Evolutionary conservation across 2,888 invertebrate genomes (phyloP), one percentile per base, ranked within the genome.

Genomic region (Cephonodes hylas): DNA sequence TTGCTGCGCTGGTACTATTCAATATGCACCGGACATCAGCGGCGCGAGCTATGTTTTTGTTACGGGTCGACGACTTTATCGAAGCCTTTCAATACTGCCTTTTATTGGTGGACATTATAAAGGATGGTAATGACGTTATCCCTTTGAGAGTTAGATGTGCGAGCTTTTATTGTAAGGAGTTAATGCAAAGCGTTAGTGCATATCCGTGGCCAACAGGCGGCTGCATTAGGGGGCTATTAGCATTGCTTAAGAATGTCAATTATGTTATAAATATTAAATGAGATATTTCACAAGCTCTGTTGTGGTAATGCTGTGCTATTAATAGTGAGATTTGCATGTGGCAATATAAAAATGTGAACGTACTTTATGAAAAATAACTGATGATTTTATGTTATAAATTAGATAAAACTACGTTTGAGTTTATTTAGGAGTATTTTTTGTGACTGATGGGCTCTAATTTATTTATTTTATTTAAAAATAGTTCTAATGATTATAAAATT

Each of bases 1-100:
- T 85, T 80, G 75, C 83, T 77, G 83, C 81, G 75, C 75, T 76
- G 74, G 72, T 77, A 76, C 81, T 72, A 77, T 80, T 85, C 85
- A 82, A 85, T 86, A 85, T 85, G 80, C 81, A 74, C 69, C 71
- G 79, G 77, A 77, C 84, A 84, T 84, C 84, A 78, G 73, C 73
- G 70, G 68, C 69, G 76, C 70, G 66, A 66, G 69, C 66, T 65
- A 67, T 68, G 77, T 76, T 78, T 83, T 84, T 81, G 81, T 83
- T 81, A 75, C 72, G 81, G 79, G 81, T 82, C 75, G 75, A 70
- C 67, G 67, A 67, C 74, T 72, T 67, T 38, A 62, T 62, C 60
- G 62, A 62, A 58, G 53, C 48, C 53, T 62, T 62, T 62, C 58
- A 57, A 45, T 58, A 25, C 27, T 13, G 31, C 38, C 34, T 62